Evolutionary conservation across 2,113 vertebrate species (phyloP).

Genomic region (Elanoides forficatus): DNA sequence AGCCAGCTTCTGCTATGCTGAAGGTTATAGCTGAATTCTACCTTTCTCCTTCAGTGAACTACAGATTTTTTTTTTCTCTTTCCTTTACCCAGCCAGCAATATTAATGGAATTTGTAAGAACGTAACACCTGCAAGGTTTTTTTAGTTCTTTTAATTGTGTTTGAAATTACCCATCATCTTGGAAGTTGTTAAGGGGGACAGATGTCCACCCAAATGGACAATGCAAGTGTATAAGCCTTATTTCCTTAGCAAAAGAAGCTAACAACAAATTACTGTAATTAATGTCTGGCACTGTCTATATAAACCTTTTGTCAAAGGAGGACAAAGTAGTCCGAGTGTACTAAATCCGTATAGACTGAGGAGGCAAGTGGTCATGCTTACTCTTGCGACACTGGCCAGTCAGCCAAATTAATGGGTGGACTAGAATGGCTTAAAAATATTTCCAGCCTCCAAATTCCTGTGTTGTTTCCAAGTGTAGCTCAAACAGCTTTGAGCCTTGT

Average conservation of each 20-base stretch:
- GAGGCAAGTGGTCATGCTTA: accelerated
- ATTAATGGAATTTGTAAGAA: background rate
- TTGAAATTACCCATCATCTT: background rate
- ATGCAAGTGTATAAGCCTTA: background rate
- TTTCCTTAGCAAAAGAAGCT: background rate
- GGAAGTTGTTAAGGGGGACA: background rate
- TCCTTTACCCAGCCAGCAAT: background rate
- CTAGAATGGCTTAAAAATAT: background rate
- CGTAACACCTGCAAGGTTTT: background rate
- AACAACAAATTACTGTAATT: background rate
- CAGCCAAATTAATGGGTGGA: background rate
- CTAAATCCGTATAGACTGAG: background rate
- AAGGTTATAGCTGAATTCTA: background rate
- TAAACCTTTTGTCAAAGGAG: background rate
- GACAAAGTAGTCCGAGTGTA: background rate
- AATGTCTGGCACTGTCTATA: background rate
- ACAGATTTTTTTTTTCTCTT: background rate
- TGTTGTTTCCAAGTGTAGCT: background rate
- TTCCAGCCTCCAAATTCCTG: background rate
- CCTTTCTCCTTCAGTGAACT: background rate
- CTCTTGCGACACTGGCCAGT: background rate
- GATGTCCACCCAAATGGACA: background rate
- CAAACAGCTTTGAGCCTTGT: background rate
- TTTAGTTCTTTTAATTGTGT: background rate
- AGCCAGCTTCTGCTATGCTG: background rate